Base-by-base conservation (phyloP, 1,140 invertebrate genomes). In the Cyphomyrmex costatus region DNA sequence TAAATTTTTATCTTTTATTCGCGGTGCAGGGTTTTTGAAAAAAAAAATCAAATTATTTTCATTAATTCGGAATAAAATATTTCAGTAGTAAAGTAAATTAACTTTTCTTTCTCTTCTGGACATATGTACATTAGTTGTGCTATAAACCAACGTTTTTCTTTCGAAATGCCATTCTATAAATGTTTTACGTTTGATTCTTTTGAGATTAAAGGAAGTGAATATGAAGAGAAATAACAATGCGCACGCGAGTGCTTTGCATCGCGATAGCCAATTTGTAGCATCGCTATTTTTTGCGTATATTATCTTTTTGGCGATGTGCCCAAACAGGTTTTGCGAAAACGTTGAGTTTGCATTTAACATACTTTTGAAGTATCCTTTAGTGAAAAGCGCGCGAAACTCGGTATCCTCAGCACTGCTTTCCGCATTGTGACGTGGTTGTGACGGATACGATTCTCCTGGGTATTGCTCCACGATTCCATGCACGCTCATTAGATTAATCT, bases 401-500 rank as follows among this genome's bases (percentile, higher is more conserved):
- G 79, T 60, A 74, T 42, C 66, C 79, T 68, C 65, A 10, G 36
- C 12, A 27, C 42, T 27, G 79, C 68, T 73, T 61, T 74, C 68
- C 24, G 53, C 79, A 74, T 83, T 83, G 68, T 83, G 53, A 83
- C 68, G 36, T 27, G 68, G 53, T 24, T 74, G 24, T 83, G 79
- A 83, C 79, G 68, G 68, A 83, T 83, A 83, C 36, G 68, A 68
- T 74, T 27, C 21, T 83, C 53, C 19, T 73, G 36, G 79, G 79
- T 83, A 83, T 83, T 60, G 79, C 79, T 83, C 68, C 68, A n/a
- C 79, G 79, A 83, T 83, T 83, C 79, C 79, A 83, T 83, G 79
- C 79, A 83, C 79, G 79, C 79, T 83, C 68, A 83, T 83, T 83
- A 83, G 79, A 83, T 83, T 83, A 83, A 83, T 83, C 79, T 83